These are phyloP conservation scores for Zoroaster sp. DNA, from an alignment of 53 echinoderm and acorn worm genomes.

Conservation along the genomic window DNA sequence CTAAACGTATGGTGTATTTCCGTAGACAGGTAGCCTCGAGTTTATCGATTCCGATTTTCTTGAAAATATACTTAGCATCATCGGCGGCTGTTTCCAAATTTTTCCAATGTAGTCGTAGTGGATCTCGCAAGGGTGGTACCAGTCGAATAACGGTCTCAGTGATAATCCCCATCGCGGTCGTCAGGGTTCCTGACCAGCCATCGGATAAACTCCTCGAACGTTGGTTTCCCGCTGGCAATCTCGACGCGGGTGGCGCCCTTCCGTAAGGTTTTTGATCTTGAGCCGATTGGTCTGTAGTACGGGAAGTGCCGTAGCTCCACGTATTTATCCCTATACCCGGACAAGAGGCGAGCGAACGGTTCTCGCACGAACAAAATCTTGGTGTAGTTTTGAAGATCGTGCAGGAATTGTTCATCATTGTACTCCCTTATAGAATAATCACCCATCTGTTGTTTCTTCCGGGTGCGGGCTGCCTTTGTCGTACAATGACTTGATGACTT, in stretches of 20 bases:
- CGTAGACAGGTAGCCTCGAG: conserved; percentile 7
- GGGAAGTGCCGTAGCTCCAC: conserved; percentile 35
- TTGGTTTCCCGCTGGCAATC: conserved; percentile 12
- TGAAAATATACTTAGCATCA: conserved; percentile 17
- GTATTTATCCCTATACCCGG: conserved; percentile 44
- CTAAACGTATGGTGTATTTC: conserved; percentile 23
- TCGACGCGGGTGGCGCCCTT: conserved; percentile 21
- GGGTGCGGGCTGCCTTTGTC: not conserved
- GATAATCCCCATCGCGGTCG: conserved; percentile 27
- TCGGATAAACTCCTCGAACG: conserved; percentile 15
- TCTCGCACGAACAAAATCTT: conserved; percentile 38
- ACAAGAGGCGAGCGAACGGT: conserved; percentile 33
- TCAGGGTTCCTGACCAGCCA: conserved; percentile 25
- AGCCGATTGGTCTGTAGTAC: conserved; percentile 21
- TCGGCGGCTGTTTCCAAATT: conserved; percentile 10
- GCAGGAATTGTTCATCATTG: not conserved
- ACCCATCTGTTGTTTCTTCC: not conserved
- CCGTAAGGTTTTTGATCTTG: not conserved
- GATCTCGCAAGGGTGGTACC: conserved; percentile 48
- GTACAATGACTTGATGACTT: conserved; percentile 14
- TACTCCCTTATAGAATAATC: conserved; percentile 10
- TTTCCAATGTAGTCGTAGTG: conserved; percentile 42
- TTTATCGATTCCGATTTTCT: conserved; percentile 25
- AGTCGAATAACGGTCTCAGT: conserved; percentile 41
- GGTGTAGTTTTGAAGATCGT: not conserved